Percentiles rank a stretch among this genome's conserved stretches.
phyloP scores from a whole-genome alignment of 1,140 invertebrate genomes.

The Monomorium pharaonis region DNA sequence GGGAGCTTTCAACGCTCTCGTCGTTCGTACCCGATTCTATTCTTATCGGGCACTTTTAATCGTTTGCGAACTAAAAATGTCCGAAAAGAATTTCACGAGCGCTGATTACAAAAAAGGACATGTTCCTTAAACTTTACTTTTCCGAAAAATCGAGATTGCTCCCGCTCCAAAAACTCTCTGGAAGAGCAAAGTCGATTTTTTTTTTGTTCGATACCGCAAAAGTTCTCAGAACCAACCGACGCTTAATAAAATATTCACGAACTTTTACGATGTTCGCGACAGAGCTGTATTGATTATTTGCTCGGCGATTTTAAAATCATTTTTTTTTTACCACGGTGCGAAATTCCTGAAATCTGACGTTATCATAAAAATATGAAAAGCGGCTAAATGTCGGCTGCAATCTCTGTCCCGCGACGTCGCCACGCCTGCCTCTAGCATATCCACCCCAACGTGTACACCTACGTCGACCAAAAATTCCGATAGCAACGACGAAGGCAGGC shows the following conservation, averaged over 20 bases:
- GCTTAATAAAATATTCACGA: conserved; percentile 4
- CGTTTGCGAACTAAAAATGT: conserved; percentile 29
- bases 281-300: background rate
- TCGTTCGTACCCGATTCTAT: conserved; percentile 29
- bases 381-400: conserved; percentile 10
- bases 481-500: conserved; percentile 52
- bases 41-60: conserved; percentile 34
- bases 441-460: conserved; percentile 6
- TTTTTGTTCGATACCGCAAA: background rate
- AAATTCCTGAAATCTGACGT: background rate
- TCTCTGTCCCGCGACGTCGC: background rate
- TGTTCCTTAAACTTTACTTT: conserved; percentile 16
- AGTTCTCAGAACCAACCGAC: background rate
- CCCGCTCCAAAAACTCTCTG: background rate
- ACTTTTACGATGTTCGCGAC: background rate
- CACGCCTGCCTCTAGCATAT: conserved; percentile 22
- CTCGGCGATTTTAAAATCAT: background rate
- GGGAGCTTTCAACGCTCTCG: conserved; percentile 26
- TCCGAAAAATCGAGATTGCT: background rate
- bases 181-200: background rate
- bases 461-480: conserved; percentile 57
- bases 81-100: conserved; percentile 12
- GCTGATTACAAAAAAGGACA: background rate
- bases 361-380: conserved; percentile 29
- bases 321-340: background rate